Base-by-base conservation (phyloP, 2,797 vertebrate species). In the Trachurus trachurus region DNA sequence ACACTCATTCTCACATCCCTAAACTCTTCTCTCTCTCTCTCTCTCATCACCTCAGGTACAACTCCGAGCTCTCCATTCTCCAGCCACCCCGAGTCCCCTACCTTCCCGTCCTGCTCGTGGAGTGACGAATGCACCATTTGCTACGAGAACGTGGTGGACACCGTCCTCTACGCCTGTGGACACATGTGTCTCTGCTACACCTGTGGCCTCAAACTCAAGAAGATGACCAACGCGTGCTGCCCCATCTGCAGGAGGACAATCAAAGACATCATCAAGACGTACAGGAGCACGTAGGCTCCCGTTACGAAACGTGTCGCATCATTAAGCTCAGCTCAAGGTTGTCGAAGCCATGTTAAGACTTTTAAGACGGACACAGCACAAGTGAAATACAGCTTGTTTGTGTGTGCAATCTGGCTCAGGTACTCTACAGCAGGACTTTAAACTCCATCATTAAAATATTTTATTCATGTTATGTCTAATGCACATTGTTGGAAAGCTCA, bases 111-210 rank as follows among this genome's bases (percentile, higher is more conserved):
- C 0, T 67, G 92, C 92, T 94, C 95, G 9, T 97, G 96, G 96
- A 95, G 93, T 3, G 97, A 98, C 1, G 98, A 99, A 85, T 99
- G 98, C 90, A 97, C 97, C 91, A 99, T 99, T 87, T 99, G 98
- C 95, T 99, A 98, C 0, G 98, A 99, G 92, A 98, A 97, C 37
- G 88, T 94, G 40, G 98, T 98, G 91, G 98, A 99, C 94, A 98
- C 98, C 0, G 98, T 98, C 87, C 98, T 99, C 92, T 99, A 99
- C 79, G 96, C 98, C 58, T 99, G 98, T 22, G 98, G 98, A 76
- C 98, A 99, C 94, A 98, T 99, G 97, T 99, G 98, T 94, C 96
- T 99, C 88, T 99, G 98, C 94, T 98, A 98, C 56, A 78, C 95
- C 0, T 99, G 98, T 5, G 98, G 97, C 83, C 94, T 98, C 82